Conservation (phyloP, 1,140 invertebrate species). For the Scaptomyza hsui region DNA sequence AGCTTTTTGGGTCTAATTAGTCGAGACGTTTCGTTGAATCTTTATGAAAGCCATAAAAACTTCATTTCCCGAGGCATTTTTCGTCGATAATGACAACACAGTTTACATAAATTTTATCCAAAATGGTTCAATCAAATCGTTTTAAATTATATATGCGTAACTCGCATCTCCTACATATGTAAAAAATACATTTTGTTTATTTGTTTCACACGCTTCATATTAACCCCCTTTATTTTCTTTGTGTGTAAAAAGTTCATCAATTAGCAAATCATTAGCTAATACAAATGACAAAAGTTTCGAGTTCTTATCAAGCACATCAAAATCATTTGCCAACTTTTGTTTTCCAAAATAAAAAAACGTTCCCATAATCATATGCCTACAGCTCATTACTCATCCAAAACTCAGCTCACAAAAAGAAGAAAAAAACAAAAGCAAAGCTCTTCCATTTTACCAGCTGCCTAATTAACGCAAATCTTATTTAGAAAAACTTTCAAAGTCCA, state of each 20-base stretch:
- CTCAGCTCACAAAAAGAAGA: neutral
- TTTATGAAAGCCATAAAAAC: conserved; percentile 59
- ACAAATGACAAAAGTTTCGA: conserved; percentile 14
- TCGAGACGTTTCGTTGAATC: conserved; percentile 29
- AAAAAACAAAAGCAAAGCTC: neutral
- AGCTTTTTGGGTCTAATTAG: conserved; percentile 48
- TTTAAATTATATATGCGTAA: conserved; percentile 26
- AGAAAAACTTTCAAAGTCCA: conserved; percentile 3
- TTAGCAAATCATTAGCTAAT: conserved; percentile 27
- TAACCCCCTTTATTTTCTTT: neutral
- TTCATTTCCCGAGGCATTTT: conserved; percentile 12
- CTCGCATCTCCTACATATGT: neutral
- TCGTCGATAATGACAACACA: conserved; percentile 9
- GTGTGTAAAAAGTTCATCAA: neutral
- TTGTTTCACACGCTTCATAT: conserved; percentile 29
- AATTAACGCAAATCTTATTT: conserved; percentile 23
- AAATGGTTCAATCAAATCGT: conserved; percentile 23
- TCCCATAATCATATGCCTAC: conserved; percentile 5
- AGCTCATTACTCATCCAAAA: conserved; percentile 23
- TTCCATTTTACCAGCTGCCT: neutral
- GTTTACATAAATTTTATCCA: conserved; percentile 36
- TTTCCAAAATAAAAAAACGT: conserved; percentile 19
- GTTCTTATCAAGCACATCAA: conserved; percentile 11
- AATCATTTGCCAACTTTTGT: conserved; percentile 28
- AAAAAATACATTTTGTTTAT: neutral